These are phyloP conservation scores for Oceanites oceanicus DNA, from an alignment of 2,113 vertebrate species.

Conservation along the genomic window DNA sequence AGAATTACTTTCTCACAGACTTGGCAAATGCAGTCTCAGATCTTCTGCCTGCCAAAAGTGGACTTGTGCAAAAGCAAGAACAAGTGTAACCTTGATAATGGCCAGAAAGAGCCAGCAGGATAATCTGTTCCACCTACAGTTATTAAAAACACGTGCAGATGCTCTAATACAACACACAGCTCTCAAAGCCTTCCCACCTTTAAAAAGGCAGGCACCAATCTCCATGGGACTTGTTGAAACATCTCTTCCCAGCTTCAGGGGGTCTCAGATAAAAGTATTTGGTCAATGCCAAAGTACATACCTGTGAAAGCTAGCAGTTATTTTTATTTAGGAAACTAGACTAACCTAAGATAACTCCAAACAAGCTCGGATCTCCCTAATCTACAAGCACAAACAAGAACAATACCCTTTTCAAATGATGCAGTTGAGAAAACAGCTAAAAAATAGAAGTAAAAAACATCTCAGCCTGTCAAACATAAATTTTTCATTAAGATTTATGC, in stretches of 20 bases:
- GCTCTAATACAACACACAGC: fast-evolving
- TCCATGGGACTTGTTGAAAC: fast-evolving
- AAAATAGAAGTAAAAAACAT: not conserved
- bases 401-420: not conserved
- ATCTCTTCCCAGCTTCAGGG: not conserved
- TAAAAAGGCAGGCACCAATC: not conserved
- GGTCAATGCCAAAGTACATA: not conserved
- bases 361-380: not conserved
- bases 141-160: not conserved
- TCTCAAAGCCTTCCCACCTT: not conserved
- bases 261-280: not conserved
- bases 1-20: not conserved
- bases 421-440: not conserved
- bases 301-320: not conserved
- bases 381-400: not conserved
- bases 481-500: not conserved
- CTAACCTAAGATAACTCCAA: not conserved
- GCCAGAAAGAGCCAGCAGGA: not conserved
- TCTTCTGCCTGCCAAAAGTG: slow-evolving; percentile 9
- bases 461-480: not conserved
- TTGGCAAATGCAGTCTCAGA: not conserved
- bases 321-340: not conserved
- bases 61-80: not conserved
- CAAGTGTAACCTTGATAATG: not conserved
- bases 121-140: not conserved